phyloP scores from a whole-genome alignment of 2,888 invertebrate genomes.

The Helleia helle region DNA sequence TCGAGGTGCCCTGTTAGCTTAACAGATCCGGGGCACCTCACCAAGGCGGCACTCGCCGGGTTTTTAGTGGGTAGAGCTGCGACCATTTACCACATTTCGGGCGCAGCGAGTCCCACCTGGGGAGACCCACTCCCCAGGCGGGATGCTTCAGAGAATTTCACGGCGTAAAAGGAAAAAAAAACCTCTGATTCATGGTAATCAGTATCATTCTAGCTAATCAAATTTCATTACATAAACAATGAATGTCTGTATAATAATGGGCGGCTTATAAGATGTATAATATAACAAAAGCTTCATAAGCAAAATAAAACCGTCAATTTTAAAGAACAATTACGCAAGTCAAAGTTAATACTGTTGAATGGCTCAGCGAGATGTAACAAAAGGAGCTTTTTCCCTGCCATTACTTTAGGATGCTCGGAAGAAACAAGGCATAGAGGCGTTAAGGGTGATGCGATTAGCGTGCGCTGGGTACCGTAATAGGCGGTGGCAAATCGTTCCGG shows the following conservation, averaged over 20 bases:
- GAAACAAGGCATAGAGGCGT: slow-evolving; percentile 33
- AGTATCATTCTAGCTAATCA: slow-evolving; percentile 4
- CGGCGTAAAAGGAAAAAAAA: no score
- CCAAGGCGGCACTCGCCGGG: no score
- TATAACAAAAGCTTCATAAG: slow-evolving; percentile 67
- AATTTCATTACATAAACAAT: slow-evolving; percentile 47
- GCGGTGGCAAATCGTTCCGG: slow-evolving; percentile 28
- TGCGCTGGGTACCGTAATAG: slow-evolving; percentile 43
- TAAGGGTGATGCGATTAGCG: slow-evolving; percentile 53
- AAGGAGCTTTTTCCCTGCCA: slow-evolving; percentile 70
- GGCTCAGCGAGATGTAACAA: slow-evolving; percentile 68
- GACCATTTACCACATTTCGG: no score
- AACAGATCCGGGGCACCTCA: no score
- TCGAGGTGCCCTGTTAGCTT: no score
- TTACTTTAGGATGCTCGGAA: slow-evolving; percentile 57
- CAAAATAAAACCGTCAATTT: slow-evolving; percentile 62
- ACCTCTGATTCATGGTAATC: no score
- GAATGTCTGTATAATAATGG: slow-evolving; percentile 34
- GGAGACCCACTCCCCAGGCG: no score
- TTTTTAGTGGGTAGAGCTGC: no score
- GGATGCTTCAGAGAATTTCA: no score
- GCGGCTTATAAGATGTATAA: slow-evolving; percentile 54
- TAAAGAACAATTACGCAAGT: slow-evolving; percentile 70
- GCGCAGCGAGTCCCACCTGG: no score
- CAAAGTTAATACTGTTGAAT: slow-evolving; percentile 64